Evolutionary conservation across 2,888 invertebrate species (phyloP).

Genomic region (Tyria jacobaeae): DNA sequence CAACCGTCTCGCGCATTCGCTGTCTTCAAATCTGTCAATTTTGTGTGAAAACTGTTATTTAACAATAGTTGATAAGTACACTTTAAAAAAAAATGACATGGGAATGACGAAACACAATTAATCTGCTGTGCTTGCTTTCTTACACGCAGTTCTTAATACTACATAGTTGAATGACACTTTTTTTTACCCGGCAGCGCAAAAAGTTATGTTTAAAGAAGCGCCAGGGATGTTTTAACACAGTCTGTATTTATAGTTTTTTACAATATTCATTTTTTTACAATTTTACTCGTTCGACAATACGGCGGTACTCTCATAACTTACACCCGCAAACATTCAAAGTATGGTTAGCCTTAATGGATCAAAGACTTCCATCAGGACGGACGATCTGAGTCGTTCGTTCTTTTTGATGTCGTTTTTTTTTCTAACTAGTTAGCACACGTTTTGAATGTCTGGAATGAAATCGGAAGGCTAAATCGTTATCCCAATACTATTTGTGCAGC

Average conservation of each 20-base stretch:
- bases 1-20: constrained; percentile 18
- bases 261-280: too few species aligned
- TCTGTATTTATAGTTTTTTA: too few species aligned
- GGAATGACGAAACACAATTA: too few species aligned
- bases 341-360: too few species aligned
- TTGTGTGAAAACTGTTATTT: too few species aligned
- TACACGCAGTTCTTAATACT: not conserved
- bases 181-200: too few species aligned
- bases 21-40: constrained; percentile 43
- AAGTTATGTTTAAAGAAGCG: too few species aligned
- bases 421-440: not conserved
- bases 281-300: too few species aligned
- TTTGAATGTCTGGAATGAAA: not conserved
- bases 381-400: not conserved
- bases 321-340: too few species aligned
- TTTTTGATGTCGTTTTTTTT: not conserved
- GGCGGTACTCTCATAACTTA: not conserved
- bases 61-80: not conserved
- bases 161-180: not conserved
- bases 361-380: not conserved
- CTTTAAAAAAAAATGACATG: too few species aligned
- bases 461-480: not conserved
- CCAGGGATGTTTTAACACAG: too few species aligned
- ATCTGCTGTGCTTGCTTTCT: too few species aligned
- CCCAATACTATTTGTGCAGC: not conserved